Base-by-base conservation (phyloP, 2,888 invertebrate species). In the Trachelus stipa region DNA sequence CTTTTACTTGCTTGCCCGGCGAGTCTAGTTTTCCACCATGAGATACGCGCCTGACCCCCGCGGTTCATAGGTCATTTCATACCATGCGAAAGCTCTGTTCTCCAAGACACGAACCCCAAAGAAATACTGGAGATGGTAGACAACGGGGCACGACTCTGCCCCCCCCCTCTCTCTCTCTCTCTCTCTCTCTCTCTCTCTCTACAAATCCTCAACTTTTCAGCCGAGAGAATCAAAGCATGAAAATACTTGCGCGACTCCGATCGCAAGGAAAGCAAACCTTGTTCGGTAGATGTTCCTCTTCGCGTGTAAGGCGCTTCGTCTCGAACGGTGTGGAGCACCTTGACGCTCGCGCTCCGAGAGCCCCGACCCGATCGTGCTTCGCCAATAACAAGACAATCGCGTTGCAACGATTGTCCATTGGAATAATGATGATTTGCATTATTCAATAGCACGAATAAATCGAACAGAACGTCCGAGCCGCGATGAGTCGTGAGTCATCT, bases 361-460 rank as follows among this genome's bases (percentile, higher is more conserved):
- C 79, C n/a, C 34, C 76, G 76, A 30, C 40, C 76, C 9, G 71
- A 75, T 84, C 84, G 83, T 84, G 84, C 81, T 79, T 81, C 79
- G 80, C 79, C 83, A 82, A 84, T 84, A 84, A 83, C 83, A 84
- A 84, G 81, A 84, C 83, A 88, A 88, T 88, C 87, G 84, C 86
- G 86, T 85, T 86, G 85, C 88, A 88, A 88, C 87, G 87, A 88
- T 87, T 85, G 85, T 83, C 80, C 81, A 80, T 83, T 82, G 85
- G 83, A 84, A 83, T 82, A 86, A 82, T 83, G 82, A 85, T 84
- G 88, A 88, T 88, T 87, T 88, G 88, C 88, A 86, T 86, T 87
- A 88, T 88, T 88, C 85, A 83, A 81, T 80, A 80, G 84, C 83
- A 84, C 83, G 84, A 83, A 80, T 80, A 75, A 84, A 81, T 84